These are phyloP conservation scores for Naso thynnoides DNA, from an alignment of 2,797 vertebrate species.

Conservation along the genomic window DNA sequence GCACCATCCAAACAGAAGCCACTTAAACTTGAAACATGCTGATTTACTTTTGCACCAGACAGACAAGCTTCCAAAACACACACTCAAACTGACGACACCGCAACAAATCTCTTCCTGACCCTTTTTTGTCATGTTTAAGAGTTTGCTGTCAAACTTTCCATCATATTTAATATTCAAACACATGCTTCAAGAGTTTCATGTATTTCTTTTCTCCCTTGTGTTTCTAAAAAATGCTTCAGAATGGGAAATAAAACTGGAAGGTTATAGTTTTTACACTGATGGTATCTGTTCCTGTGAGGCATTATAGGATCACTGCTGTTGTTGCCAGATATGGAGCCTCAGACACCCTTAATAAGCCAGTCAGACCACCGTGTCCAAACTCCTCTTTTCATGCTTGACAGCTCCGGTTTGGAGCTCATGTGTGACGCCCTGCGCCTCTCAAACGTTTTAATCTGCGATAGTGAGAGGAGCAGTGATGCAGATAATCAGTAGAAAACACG, in stretches of 20 bases:
- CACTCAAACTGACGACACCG: background rate
- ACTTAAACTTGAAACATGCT: background rate
- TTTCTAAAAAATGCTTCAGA: background rate
- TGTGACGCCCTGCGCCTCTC: constrained; percentile 38
- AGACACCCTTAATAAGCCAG: constrained; percentile 61
- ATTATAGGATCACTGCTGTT: constrained; percentile 39
- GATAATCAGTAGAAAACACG: background rate
- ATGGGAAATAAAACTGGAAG: background rate
- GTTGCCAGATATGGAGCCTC: constrained; percentile 50
- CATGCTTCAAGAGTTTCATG: fast-evolving
- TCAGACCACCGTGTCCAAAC: constrained; percentile 67
- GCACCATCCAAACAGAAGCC: background rate
- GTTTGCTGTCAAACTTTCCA: background rate
- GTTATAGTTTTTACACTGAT: background rate
- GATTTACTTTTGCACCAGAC: background rate
- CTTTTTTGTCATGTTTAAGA: too few species aligned
- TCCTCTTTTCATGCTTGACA: constrained; percentile 65
- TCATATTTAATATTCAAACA: background rate
- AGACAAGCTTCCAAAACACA: background rate
- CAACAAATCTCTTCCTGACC: background rate
- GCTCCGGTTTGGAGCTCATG: constrained; percentile 50
- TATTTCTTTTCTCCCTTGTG: too few species aligned
- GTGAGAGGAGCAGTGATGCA: background rate
- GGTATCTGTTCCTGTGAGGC: constrained; percentile 4
- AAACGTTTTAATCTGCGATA: constrained; percentile 61